Conservation (phyloP, 2,797 vertebrate genomes). For the Micromesistius poutassou region DNA sequence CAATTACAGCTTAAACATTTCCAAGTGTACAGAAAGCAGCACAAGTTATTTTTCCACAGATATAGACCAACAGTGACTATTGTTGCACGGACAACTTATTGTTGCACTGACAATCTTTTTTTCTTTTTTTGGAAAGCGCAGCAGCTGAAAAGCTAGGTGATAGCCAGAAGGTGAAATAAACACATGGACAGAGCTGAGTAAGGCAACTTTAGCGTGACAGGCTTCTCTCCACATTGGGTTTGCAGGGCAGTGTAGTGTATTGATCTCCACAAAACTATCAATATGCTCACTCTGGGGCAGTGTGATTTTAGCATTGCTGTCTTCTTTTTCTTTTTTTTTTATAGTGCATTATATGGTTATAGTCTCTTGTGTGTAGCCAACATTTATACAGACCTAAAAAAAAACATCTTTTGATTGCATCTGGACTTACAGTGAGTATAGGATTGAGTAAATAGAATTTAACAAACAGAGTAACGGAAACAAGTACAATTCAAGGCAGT, state of each 20-base stretch:
- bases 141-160: constrained; percentile 74
- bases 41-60: constrained; percentile 64
- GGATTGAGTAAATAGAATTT: constrained; percentile 71
- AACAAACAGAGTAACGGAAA: constrained; percentile 63
- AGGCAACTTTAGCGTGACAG: constrained; percentile 80
- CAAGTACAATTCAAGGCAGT: constrained; percentile 78
- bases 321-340: constrained; percentile 66
- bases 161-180: constrained; percentile 71
- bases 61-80: constrained; percentile 74
- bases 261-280: constrained; percentile 64
- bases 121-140: constrained; percentile 64
- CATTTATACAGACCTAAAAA: constrained; percentile 72
- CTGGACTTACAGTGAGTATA: constrained; percentile 80
- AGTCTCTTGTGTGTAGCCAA: constrained; percentile 73
- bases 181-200: constrained; percentile 76
- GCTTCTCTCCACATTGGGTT: constrained; percentile 69
- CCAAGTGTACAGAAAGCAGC: constrained; percentile 76
- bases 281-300: constrained; percentile 62
- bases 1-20: constrained; percentile 74
- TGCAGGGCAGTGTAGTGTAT: constrained; percentile 73
- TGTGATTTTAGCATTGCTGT: constrained; percentile 61
- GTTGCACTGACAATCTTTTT: constrained; percentile 28
- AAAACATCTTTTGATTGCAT: constrained; percentile 63
- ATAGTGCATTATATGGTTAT: constrained; percentile 72
- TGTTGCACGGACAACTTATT: constrained; percentile 63